A percentile compares a stretch with the other conserved stretches of the same genome.
These are phyloP conservation scores for Electrona antarctica DNA, from an alignment of 2,113 vertebrate genomes.

Conservation along the genomic window DNA sequence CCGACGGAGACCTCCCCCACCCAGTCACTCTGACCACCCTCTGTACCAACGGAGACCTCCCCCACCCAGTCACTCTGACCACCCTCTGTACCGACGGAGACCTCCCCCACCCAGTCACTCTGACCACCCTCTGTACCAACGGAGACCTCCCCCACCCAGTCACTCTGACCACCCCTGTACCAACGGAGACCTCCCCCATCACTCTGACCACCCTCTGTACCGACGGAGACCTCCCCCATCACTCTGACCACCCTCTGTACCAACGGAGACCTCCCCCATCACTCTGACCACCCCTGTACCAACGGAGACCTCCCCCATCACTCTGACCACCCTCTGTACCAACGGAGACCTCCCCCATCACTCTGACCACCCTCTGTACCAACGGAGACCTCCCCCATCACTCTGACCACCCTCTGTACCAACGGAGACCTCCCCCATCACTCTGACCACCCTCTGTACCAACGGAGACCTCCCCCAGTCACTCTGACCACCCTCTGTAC, in stretches of 20 bases:
- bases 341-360: constrained; percentile 20
- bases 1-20: constrained; percentile 17
- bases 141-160: constrained; percentile 13
- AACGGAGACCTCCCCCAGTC: constrained; percentile 23
- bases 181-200: constrained; percentile 18
- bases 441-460: constrained; percentile 8
- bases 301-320: constrained; percentile 20
- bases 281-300: constrained; percentile 10
- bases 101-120: constrained; percentile 22
- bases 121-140: constrained; percentile 14
- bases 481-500: constrained; percentile 11
- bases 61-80: constrained; percentile 21
- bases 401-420: constrained; percentile 8
- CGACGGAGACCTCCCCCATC: constrained; percentile 17
- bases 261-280: constrained; percentile 18
- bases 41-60: constrained; percentile 14
- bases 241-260: constrained; percentile 11
- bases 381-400: constrained; percentile 20
- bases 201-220: constrained; percentile 11
- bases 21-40: constrained; percentile 16
- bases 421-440: constrained; percentile 20
- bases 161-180: constrained; percentile 14
- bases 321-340: constrained; percentile 8
- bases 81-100: constrained; percentile 13
- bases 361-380: constrained; percentile 8